Evolutionary conservation across 2,797 vertebrate genomes (phyloP), one percentile per base, ranked within the genome.

Genomic region (Sebastes umbrosus): DNA sequence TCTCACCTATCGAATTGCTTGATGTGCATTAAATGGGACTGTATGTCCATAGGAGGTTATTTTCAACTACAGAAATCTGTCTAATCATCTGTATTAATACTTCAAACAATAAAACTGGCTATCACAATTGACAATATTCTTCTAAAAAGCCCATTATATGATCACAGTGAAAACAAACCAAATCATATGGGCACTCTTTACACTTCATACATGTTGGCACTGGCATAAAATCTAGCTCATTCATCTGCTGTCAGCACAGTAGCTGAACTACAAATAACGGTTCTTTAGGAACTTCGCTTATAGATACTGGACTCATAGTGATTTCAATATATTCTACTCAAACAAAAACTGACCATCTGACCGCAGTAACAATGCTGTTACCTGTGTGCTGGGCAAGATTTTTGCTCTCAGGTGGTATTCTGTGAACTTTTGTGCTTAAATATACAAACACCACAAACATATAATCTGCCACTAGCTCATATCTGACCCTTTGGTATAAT

Each of bases 401-500:
- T 31, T 31, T 12, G 24, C 34, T 78, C 39, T n/a, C 3, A 25
- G 69, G 14, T 62, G 16, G 13, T 59, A 55, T 57, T 71, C 52
- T 29, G 60, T 68, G 14, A 69, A 69, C 14, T 1, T 70, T 50
- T 88, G 69, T 81, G 77, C 72, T 80, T 64, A 58, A 50, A 60
- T 50, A 64, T 25, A 32, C 32, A 14, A 50, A 69, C 20, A 65
- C 10, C 46, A 12, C 29, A 24, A 43, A 65, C 4, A 50, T 43
- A 85, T 59, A 22, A 81, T 82, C 66, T 83, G 39, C 50, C 71
- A 16, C 31, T 52, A 75, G 16, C 32, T 79, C 24, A 57, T 5
- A 6, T 75, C 6, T 12, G 46, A 80, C 77, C 55, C 86, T 93
- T 92, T 93, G 91, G 91, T 86, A 82, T 80, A 59, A 77, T 81